These are phyloP conservation scores for Poecilia picta DNA, from an alignment of 2,797 vertebrate genomes.

Conservation along the genomic window DNA sequence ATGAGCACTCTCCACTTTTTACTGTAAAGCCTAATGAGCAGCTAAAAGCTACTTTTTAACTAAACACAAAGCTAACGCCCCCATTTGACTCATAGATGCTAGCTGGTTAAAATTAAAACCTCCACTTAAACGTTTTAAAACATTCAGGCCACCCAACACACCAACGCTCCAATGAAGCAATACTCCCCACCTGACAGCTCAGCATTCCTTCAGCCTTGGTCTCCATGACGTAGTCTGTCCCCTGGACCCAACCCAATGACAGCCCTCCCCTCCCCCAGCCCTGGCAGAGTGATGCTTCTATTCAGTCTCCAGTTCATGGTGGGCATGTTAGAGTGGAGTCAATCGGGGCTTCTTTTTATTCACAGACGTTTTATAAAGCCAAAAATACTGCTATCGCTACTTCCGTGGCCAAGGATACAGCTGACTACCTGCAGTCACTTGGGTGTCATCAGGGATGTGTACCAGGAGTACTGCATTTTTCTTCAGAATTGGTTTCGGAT, in stretches of 20 bases:
- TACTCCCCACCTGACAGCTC: constrained; percentile 36
- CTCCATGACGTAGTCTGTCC: constrained; percentile 46
- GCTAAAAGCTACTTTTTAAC: background rate
- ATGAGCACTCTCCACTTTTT: background rate
- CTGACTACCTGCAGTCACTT: background rate
- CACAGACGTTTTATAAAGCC: background rate
- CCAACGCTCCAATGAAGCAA: background rate
- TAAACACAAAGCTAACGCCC: background rate
- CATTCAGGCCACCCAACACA: background rate
- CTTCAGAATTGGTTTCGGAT: background rate
- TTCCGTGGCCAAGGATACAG: background rate
- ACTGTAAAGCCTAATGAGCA: background rate
- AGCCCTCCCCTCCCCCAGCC: background rate
- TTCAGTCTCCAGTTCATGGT: background rate
- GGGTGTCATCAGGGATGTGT: background rate
- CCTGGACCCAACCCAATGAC: background rate
- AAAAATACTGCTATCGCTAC: background rate
- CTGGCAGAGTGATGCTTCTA: background rate
- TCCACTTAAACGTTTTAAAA: background rate
- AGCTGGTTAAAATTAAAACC: background rate
- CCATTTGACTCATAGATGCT: background rate
- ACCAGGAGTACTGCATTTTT: background rate
- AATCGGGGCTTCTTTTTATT: background rate
- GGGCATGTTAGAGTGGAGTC: background rate
- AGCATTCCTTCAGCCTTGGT: constrained; percentile 38